Percentiles rank a stretch among this genome's conserved stretches.
phyloP scores from a whole-genome alignment of 2,113 vertebrate species.

The Ailurus styani region DNA sequence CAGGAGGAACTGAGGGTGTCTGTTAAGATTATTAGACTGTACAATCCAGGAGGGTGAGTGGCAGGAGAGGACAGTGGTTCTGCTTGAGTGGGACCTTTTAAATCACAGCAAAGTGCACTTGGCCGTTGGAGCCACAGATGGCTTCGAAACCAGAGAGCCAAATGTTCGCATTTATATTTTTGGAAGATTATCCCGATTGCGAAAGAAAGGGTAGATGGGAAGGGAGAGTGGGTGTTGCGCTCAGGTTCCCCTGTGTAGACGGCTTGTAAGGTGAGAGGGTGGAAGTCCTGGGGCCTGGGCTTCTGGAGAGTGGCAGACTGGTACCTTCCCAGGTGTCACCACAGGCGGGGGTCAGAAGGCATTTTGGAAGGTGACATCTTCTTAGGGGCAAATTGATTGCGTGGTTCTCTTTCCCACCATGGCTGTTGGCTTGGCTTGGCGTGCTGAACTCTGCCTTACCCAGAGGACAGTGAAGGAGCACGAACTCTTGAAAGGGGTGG shows the following conservation, averaged over 20 bases:
- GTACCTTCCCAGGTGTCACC: neutral
- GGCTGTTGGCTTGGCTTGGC: neutral
- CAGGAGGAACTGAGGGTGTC: neutral
- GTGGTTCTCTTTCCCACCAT: neutral
- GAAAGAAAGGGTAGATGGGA: neutral
- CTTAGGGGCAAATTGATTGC: neutral
- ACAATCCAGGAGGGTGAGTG: neutral
- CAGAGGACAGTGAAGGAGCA: neutral
- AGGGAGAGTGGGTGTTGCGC: fast-evolving
- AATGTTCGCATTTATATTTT: neutral
- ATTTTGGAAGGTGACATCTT: neutral
- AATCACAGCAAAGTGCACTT: neutral
- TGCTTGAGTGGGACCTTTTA: neutral
- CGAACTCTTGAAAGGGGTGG: neutral
- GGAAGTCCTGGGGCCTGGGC: neutral
- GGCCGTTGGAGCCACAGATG: neutral
- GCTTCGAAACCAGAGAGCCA: neutral
- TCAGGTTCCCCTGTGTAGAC: neutral
- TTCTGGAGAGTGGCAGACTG: neutral
- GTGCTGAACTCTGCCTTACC: neutral
- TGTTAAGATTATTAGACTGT: neutral
- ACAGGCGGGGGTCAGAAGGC: neutral
- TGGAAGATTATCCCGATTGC: neutral
- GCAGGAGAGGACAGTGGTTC: neutral
- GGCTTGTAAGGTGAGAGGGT: neutral